Base-by-base conservation (phyloP, 35 echinoderm and acorn worm genomes). In the Ophiothrix spiculata region DNA sequence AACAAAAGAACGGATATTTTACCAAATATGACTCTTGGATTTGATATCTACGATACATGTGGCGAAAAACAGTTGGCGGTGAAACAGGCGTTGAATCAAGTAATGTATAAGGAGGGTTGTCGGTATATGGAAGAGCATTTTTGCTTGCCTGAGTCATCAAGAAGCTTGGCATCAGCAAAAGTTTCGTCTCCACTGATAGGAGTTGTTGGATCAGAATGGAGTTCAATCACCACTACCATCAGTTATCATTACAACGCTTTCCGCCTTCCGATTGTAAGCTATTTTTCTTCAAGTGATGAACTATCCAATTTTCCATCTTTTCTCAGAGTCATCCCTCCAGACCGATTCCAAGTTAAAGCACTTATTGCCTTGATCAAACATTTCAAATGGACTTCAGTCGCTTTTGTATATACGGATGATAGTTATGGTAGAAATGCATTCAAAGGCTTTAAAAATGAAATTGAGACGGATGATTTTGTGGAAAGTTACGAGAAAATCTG, bases 41-140 rank as follows among this genome's bases (percentile, higher is more conserved):
- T 69, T 35, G 82, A 84, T 8, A 84, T 84, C 39, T 74, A 74
- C 60, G 82, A 84, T 29, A 84, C 82, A 2, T 84, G 82, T 60
- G 35, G 33, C 0, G 1, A 60, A 17, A 45, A 84, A 33, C 1
- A 14, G 4, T 4, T 60, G 4, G 34, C 82, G 8, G 1, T 64
- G 49, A 35, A 14, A 6, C 82, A 84, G 36, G 45, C 56, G 28
- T 10, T 36, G 29, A 84, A 63, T n/a, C 60, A 69, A n/a, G 10
- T 69, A 4, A 69, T 69, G 60, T 15, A 69, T 28, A 69, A 69
- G 60, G 25, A 69, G 23, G 23, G 29, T 69, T 69, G 60, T 69
- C 4, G 25, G 29, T 69, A 69, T 28, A 25, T n/a, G 3, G 60
- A 69, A 69, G 60, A n/a, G 29, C 17, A 69, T 25, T 69, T 69